Evolutionary conservation across 2,113 vertebrate genomes (phyloP).

Genomic region (Catagonus wagneri): DNA sequence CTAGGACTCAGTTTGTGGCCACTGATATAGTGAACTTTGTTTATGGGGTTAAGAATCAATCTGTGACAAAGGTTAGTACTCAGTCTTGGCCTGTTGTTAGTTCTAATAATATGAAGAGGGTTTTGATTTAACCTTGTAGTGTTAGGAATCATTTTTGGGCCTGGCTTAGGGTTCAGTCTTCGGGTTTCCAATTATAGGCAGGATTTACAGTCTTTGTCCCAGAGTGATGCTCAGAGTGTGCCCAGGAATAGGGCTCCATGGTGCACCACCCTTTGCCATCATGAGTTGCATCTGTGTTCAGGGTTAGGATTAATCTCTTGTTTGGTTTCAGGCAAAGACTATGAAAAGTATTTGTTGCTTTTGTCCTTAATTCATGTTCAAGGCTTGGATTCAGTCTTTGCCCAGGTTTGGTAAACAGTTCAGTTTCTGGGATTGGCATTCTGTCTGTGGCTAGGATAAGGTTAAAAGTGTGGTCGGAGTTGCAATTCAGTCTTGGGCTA

Average conservation of each 20-base stretch:
- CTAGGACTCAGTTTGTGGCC: not conserved
- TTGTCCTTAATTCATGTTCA: constrained; percentile 32
- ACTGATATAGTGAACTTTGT: constrained; percentile 31
- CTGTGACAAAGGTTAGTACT: constrained; percentile 31
- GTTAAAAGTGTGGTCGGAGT: not conserved
- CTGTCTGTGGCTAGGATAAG: not conserved
- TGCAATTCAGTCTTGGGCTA: not conserved
- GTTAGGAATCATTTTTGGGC: constrained; percentile 1
- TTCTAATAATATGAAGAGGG: not conserved
- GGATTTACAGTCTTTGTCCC: not conserved
- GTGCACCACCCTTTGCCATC: not conserved
- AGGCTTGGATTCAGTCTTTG: not conserved
- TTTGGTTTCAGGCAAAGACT: constrained; percentile 43
- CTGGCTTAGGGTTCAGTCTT: not conserved
- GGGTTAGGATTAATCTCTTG: not conserved
- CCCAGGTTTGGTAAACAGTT: not conserved
- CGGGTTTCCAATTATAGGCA: not conserved
- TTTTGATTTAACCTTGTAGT: constrained; percentile 16
- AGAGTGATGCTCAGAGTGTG: not conserved
- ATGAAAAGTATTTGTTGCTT: constrained; percentile 1
- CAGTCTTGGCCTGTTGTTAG: not conserved
- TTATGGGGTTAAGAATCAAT: constrained; percentile 36
- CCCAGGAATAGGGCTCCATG: not conserved
- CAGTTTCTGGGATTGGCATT: not conserved
- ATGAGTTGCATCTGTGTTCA: constrained; percentile 15